These are phyloP conservation scores for Rhea pennata DNA, from an alignment of 2,113 vertebrate genomes.

Conservation along the genomic window DNA sequence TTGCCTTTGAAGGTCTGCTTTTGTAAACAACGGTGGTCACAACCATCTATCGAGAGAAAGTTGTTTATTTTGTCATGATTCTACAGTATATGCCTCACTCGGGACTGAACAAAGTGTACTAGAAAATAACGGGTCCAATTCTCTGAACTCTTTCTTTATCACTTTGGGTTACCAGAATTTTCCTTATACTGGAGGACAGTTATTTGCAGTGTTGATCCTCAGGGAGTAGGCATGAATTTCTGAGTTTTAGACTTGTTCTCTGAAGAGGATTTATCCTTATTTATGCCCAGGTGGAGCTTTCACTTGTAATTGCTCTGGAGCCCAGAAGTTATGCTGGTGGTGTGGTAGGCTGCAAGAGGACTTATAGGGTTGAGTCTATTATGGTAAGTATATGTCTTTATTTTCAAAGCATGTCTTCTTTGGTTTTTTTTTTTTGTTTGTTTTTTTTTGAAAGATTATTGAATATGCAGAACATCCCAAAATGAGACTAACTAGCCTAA, in stretches of 20 bases:
- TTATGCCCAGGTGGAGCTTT: not conserved
- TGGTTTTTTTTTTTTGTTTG: no score
- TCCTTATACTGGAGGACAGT: not conserved
- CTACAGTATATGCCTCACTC: not conserved
- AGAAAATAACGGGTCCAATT: not conserved
- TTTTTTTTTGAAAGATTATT: not conserved
- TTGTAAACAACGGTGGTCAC: not conserved
- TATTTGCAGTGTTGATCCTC: not conserved
- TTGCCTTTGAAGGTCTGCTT: conserved; percentile 7
- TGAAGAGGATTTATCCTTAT: not conserved
- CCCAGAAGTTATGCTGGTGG: not conserved
- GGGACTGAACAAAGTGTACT: not conserved
- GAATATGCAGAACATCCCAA: not conserved
- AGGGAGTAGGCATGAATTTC: not conserved
- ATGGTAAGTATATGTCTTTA: not conserved
- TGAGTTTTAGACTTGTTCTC: not conserved
- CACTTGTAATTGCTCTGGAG: not conserved
- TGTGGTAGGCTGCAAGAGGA: not conserved
- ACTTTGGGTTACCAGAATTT: not conserved
- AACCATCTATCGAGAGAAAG: not conserved
- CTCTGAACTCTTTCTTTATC: not conserved
- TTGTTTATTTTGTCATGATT: not conserved
- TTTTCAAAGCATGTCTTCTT: not conserved
- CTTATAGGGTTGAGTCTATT: not conserved
- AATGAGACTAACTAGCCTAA: not conserved